Conservation (phyloP, 2,797 vertebrate genomes). For the Macropus fuliginosus region DNA sequence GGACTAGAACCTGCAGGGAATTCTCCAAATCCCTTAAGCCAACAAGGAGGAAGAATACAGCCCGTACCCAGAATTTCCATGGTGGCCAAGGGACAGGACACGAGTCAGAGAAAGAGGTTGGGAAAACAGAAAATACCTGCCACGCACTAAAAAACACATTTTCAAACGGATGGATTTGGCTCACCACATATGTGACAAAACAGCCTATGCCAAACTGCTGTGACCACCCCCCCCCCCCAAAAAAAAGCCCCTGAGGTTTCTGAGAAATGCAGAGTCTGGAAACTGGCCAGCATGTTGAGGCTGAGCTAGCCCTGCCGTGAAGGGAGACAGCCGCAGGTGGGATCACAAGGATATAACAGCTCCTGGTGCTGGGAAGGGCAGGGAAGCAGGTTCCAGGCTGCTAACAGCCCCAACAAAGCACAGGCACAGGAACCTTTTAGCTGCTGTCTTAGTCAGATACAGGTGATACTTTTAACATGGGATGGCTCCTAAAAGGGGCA, state of each 20-base stretch:
- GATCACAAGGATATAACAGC: not conserved
- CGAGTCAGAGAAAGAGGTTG: not conserved
- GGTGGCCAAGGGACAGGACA: not conserved
- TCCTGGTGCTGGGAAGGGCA: not conserved
- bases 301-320: not conserved
- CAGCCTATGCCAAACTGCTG: not conserved
- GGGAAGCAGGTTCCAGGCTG: not conserved
- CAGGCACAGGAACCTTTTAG: not conserved
- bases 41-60: not conserved
- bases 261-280: slow-evolving; percentile 53
- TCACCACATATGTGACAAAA: slow-evolving; percentile 58
- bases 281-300: not conserved
- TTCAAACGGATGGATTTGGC: slow-evolving; percentile 33
- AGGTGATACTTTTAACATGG: not conserved
- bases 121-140: not conserved
- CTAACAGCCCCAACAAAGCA: not conserved
- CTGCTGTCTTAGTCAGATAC: not conserved
- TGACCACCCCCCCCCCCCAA: no score
- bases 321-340: not conserved
- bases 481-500: not conserved
- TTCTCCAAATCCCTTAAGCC: not conserved
- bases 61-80: not conserved
- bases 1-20: not conserved
- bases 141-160: not conserved
- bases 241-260: slow-evolving; percentile 41